These are phyloP conservation scores for Rhadina sibilatrix DNA, from an alignment of 2,113 vertebrate genomes.

Conservation along the genomic window DNA sequence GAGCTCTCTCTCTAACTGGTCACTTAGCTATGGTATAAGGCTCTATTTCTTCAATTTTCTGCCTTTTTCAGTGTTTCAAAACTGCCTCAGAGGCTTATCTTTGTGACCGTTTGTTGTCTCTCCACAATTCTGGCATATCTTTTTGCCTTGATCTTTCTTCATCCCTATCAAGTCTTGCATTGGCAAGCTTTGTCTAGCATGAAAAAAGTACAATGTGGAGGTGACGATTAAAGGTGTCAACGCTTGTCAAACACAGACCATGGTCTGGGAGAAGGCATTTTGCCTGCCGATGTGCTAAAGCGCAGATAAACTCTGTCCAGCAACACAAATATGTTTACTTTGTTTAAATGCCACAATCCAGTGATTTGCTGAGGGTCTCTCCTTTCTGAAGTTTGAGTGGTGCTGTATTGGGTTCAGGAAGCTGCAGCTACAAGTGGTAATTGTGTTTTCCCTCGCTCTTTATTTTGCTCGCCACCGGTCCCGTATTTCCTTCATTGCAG, in stretches of 20 bases:
- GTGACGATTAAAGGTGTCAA: background rate
- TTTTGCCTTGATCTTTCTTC: slow-evolving; percentile 54
- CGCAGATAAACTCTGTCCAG: background rate
- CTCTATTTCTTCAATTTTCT: background rate
- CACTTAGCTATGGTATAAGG: background rate
- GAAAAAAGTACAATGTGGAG: background rate
- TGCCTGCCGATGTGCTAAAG: background rate
- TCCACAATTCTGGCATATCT: background rate
- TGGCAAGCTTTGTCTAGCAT: slow-evolving; percentile 1
- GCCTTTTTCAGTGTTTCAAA: background rate
- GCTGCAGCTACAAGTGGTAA: background rate
- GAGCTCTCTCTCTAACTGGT: background rate
- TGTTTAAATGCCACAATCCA: background rate
- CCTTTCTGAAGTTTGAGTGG: background rate
- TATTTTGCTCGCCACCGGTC: background rate
- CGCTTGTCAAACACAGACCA: background rate
- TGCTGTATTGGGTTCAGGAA: background rate
- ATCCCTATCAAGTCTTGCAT: background rate
- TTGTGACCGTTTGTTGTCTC: background rate
- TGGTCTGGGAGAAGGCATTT: background rate
- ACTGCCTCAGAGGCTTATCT: background rate
- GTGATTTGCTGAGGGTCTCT: background rate
- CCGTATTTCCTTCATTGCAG: background rate
- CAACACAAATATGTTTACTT: background rate
- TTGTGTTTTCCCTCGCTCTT: background rate